phyloP scores from a whole-genome alignment of 1,140 invertebrate species.

The Neodiprion pinetum region DNA sequence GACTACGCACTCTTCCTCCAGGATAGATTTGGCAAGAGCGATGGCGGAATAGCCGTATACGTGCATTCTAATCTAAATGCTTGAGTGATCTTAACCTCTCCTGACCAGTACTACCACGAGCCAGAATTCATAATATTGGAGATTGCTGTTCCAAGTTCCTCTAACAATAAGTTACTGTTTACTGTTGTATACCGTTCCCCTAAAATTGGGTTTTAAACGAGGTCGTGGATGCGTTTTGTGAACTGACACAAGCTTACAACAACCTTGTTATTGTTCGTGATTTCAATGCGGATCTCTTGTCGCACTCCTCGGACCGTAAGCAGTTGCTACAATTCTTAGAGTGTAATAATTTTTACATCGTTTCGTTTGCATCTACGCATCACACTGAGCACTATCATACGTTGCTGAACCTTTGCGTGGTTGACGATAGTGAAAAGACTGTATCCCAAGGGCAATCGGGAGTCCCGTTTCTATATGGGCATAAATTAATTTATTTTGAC shows the following conservation, averaged over 20 bases:
- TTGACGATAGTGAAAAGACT: slow-evolving; percentile 12
- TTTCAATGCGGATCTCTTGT: not conserved
- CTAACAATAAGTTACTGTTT: not conserved
- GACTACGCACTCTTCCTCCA: too few relatives aligned
- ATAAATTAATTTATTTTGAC: not conserved
- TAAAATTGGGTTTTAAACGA: not conserved
- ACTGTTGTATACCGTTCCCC: not conserved
- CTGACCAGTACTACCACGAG: not conserved
- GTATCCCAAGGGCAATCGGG: not conserved
- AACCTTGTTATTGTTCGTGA: not conserved
- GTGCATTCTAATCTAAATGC: not conserved
- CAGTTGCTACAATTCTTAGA: not conserved
- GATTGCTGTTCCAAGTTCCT: not conserved
- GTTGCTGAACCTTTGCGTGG: slow-evolving; percentile 14
- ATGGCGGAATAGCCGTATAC: not conserved
- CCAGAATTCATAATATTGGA: not conserved
- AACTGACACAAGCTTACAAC: not conserved
- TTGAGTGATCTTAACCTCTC: not conserved
- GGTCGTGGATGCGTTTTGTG: not conserved
- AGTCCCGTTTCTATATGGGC: not conserved
- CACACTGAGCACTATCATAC: not conserved
- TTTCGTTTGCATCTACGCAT: slow-evolving; percentile 7
- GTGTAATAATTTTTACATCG: slow-evolving; percentile 5
- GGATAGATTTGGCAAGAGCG: too few relatives aligned
- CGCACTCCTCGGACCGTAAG: not conserved